Conservation (phyloP, 2,888 invertebrate genomes). For the Stenchaetothrips biformis region DNA sequence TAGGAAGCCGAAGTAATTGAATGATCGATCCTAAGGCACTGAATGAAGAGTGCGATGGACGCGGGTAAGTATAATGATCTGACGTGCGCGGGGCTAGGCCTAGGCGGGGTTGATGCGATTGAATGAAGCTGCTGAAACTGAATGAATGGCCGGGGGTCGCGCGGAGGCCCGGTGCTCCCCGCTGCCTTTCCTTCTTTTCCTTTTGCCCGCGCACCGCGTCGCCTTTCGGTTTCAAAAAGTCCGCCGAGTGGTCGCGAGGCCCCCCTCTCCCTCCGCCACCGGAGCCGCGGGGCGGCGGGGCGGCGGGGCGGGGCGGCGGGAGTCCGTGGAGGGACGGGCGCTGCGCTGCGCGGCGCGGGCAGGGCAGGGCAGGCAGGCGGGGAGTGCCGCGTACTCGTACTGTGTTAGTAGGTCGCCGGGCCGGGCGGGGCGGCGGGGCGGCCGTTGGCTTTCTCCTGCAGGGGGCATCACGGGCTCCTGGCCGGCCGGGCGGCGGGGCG, state of each 20-base stretch:
- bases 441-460: conserved; percentile 5
- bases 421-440: not conserved
- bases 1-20: no score
- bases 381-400: not conserved
- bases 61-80: no score
- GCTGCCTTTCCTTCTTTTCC: not conserved
- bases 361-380: not conserved
- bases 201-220: not conserved
- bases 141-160: no score
- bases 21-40: no score
- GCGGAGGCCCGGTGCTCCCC: not conserved
- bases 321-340: no score
- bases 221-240: conserved; percentile 17
- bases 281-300: not conserved
- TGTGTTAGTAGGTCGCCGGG: conserved; percentile 16
- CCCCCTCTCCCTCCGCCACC: not conserved
- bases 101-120: no score
- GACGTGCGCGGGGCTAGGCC: no score
- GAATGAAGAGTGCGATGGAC: no score
- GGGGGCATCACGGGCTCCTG: not conserved
- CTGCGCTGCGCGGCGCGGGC: no score
- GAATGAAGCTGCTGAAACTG: no score
- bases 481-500: not conserved
- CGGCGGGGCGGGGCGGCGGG: no score
- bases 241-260: not conserved